phyloP scores from a whole-genome alignment of 2,797 vertebrate species.

The Coregonus ussuriensis region DNA sequence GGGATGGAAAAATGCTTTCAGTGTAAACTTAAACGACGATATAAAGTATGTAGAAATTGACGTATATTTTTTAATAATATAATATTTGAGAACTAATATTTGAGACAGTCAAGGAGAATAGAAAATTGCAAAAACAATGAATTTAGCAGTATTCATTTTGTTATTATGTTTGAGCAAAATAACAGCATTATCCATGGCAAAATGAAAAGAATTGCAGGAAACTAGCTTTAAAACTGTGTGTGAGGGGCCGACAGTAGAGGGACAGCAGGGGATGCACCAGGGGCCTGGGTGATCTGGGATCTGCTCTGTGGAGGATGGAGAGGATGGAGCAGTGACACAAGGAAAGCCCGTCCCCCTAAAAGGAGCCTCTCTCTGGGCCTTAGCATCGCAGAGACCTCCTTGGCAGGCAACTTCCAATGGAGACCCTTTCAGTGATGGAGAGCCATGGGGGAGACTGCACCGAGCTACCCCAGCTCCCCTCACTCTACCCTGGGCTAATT shows the following conservation, averaged over 20 bases:
- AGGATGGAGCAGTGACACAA: neutral
- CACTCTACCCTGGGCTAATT: constrained; percentile 61
- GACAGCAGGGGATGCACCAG: neutral
- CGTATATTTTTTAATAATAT: no score
- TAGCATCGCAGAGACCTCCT: constrained; percentile 36
- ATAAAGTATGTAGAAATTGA: no score
- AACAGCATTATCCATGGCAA: neutral
- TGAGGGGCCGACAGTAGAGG: neutral
- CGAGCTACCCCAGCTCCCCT: constrained; percentile 33
- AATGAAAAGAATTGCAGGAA: no score
- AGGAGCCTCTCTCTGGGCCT: constrained; percentile 26
- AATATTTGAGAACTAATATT: no score
- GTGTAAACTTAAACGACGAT: no score
- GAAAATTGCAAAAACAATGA: no score
- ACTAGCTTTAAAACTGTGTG: neutral
- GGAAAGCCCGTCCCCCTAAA: neutral
- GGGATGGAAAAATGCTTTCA: no score
- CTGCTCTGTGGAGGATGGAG: neutral
- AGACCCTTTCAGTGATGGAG: constrained; percentile 32
- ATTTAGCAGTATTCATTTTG: no score
- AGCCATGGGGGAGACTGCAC: constrained; percentile 34
- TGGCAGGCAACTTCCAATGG: constrained; percentile 42
- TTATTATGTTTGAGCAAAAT: no score
- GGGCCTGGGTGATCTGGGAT: neutral
- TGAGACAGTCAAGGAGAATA: no score